phyloP scores from a whole-genome alignment of 2,113 vertebrate species.

The Cavia aperea region DNA sequence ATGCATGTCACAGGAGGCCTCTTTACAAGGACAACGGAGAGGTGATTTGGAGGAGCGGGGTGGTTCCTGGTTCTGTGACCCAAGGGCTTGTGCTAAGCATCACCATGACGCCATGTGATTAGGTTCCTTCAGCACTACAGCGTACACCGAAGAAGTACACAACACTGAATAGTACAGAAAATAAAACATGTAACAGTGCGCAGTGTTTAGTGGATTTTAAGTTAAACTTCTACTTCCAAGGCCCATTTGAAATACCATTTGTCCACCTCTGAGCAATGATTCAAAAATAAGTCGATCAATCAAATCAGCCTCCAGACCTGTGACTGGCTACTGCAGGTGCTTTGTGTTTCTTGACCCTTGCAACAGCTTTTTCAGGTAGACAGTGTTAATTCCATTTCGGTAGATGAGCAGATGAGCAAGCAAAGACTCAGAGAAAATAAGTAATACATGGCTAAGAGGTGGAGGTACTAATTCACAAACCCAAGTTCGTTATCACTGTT shows the following conservation, averaged over 20 bases:
- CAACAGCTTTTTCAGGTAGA: not conserved
- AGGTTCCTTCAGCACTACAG: not conserved
- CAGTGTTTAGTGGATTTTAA: not conserved
- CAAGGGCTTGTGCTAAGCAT: not conserved
- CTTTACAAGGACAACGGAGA: not conserved
- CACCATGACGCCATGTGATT: not conserved
- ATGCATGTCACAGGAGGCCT: not conserved
- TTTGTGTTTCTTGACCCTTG: not conserved
- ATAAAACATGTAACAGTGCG: not conserved
- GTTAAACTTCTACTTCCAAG: not conserved
- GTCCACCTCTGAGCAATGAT: not conserved
- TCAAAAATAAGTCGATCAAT: not conserved
- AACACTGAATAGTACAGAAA: not conserved
- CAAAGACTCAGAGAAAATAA: not conserved
- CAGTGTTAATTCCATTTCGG: not conserved
- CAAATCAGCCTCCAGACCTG: not conserved
- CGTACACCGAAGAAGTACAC: not conserved
- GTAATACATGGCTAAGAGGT: not conserved
- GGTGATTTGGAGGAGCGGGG: not conserved
- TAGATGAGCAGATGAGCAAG: not conserved
- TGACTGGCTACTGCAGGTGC: not conserved
- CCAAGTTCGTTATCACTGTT: not conserved
- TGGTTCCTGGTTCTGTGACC: not conserved
- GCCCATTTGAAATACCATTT: not conserved
- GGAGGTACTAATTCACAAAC: not conserved